A percentile compares a stretch with the other conserved stretches of the same genome.
Evolutionary conservation across 2,888 invertebrate species (phyloP).

Genomic region (Ophioninae sp.): DNA sequence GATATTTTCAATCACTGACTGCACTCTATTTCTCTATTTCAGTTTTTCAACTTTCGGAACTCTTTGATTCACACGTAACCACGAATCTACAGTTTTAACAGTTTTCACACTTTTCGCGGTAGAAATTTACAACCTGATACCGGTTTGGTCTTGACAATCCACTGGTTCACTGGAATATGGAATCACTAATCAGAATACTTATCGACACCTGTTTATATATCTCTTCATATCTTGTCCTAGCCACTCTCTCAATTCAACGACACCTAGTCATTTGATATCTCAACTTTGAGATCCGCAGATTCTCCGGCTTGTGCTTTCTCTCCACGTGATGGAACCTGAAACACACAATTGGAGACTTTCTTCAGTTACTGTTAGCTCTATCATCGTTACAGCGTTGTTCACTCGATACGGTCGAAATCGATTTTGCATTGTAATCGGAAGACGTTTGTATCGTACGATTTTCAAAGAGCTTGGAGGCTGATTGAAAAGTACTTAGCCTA

Average conservation of each 20-base stretch:
- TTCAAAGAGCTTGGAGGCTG: too few species aligned
- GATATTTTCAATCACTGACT: not conserved
- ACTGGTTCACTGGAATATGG: too few species aligned
- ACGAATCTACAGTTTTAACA: not conserved
- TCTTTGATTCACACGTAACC: not conserved
- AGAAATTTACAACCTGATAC: too few species aligned
- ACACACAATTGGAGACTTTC: slow-evolving; percentile 37
- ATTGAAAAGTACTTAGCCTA: too few species aligned
- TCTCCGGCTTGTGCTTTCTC: slow-evolving; percentile 37
- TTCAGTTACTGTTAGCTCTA: slow-evolving; percentile 6
- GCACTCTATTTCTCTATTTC: not conserved
- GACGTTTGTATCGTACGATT: not conserved
- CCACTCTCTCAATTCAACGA: slow-evolving; percentile 35
- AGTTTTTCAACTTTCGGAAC: not conserved
- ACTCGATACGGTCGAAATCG: not conserved
- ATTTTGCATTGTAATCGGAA: not conserved
- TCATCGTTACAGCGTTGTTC: not conserved
- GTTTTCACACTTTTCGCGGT: too few species aligned
- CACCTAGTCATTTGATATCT: slow-evolving; percentile 57
- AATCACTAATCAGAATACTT: slow-evolving; percentile 41
- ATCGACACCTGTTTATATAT: slow-evolving; percentile 45
- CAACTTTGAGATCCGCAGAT: slow-evolving; percentile 40
- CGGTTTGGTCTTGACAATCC: too few species aligned
- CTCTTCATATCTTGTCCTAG: slow-evolving; percentile 52
- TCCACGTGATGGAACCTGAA: slow-evolving; percentile 52